A percentile compares a stretch with the other conserved stretches of the same genome.
These are phyloP conservation scores for Myotis planiceps DNA, from an alignment of 2,797 vertebrate species.

Conservation along the genomic window DNA sequence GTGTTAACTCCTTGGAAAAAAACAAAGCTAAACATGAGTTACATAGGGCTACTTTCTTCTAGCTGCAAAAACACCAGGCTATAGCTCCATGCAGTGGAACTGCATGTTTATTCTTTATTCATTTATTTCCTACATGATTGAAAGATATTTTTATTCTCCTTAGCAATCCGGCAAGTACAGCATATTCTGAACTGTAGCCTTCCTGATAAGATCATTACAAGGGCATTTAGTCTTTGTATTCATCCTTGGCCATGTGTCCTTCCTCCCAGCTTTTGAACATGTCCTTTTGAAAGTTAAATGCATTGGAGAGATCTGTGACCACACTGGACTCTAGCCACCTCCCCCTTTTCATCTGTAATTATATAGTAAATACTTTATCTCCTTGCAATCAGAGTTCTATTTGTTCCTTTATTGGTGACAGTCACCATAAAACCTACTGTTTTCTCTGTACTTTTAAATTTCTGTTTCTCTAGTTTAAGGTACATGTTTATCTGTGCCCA, in stretches of 20 bases:
- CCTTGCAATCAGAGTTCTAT: background rate
- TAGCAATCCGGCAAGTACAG: background rate
- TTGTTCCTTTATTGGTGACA: background rate
- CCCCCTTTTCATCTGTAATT: background rate
- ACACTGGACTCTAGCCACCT: background rate
- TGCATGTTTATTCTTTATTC: background rate
- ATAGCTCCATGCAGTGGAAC: background rate
- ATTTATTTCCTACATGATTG: constrained; percentile 28
- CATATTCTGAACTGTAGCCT: constrained; percentile 63
- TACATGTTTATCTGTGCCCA: background rate
- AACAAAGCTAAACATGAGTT: background rate
- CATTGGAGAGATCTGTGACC: background rate
- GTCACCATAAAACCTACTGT: background rate
- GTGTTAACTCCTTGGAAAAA: background rate
- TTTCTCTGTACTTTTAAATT: background rate
- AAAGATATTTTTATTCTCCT: constrained; percentile 18
- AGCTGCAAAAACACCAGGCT: background rate
- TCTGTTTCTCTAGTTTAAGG: background rate
- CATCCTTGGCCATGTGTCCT: constrained; percentile 63
- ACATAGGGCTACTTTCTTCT: background rate
- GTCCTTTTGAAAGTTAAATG: constrained; percentile 28
- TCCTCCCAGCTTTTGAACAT: constrained; percentile 69
- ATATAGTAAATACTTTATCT: background rate
- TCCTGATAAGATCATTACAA: constrained; percentile 76
- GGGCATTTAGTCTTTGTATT: constrained; percentile 59